Evolutionary conservation across 2,888 invertebrate genomes (phyloP), one percentile per base, ranked within the genome.

Genomic region (Diplolepis rosae): DNA sequence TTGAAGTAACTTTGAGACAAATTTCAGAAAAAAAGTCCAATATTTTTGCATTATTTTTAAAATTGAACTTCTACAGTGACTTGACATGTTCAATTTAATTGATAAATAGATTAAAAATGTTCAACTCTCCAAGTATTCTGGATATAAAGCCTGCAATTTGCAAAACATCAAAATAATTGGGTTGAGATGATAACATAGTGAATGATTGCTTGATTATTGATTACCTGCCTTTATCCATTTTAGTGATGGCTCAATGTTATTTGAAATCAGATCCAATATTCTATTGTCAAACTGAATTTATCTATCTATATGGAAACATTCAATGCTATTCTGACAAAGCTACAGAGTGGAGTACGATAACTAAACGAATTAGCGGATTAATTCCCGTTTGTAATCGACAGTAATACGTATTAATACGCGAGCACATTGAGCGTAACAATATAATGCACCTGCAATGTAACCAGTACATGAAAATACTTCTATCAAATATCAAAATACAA

Each of bases 331-430:
- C 24, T 50, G 50, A 50, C 50, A 50, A 50, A 24, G 50, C 50
- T 50, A 48, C 24, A 22, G 18, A 22, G 54, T 18, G 54, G 66
- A 32, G 35, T 28, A 24, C 68, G 45, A 45, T 72, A 30, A 65
- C 61, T 56, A 56, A 72, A 66, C 65, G 68, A 61, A 69, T 72
- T 66, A 66, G 28, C 56, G 18, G 61, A 52, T 30, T 66, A 35
- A 66, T 72, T 66, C 67, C 42, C 51, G 51, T 24, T 67, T 67
- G 67, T 72, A 72, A 68, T 72, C 51, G 66, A 42, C 52, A 54
- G 54, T 69, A 61, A 72, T 65, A 54, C n/a, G 52, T 67, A 66
- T 13, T 39, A 28, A 69, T 42, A 30, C 54, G 28, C 39, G 24
- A 32, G 7, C 22, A 45, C 32, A 42, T 45, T n/a, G 30, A 45